A percentile compares a stretch with the other conserved stretches of the same genome.
These are phyloP conservation scores for Corythaeola cristata DNA, from an alignment of 2,113 vertebrate genomes.

Conservation along the genomic window DNA sequence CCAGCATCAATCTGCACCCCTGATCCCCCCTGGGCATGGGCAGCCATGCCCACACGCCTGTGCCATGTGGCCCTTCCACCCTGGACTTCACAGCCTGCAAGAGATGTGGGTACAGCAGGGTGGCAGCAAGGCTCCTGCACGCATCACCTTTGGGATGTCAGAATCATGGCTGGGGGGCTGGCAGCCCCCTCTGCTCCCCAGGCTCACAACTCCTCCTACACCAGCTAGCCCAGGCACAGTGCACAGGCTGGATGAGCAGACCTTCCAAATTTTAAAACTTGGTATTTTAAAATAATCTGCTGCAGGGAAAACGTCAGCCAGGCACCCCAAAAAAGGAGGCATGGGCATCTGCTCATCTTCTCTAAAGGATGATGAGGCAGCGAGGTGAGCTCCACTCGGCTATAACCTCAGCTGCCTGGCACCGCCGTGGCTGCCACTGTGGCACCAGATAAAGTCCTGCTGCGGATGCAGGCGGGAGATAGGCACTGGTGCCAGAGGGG, in stretches of 20 bases:
- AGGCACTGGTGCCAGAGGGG: not conserved
- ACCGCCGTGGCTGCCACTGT: not conserved
- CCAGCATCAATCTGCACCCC: not conserved
- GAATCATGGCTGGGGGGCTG: not conserved
- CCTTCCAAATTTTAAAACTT: not conserved
- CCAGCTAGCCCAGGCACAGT: fast-evolving
- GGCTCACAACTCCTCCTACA: not conserved
- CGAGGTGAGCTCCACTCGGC: not conserved
- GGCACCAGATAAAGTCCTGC: fast-evolving
- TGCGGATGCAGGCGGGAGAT: not conserved
- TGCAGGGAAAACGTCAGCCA: not conserved
- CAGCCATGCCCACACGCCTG: not conserved
- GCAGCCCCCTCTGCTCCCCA: not conserved
- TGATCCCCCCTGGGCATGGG: fast-evolving
- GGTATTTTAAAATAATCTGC: not conserved
- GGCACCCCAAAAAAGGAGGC: not conserved
- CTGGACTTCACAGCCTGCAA: not conserved
- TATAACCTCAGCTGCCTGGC: not conserved
- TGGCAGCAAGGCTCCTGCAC: not conserved
- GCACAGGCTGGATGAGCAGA: not conserved
- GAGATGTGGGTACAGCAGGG: not conserved
- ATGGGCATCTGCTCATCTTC: not conserved
- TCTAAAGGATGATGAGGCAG: not conserved
- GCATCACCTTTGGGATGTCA: not conserved
- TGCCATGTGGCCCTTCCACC: not conserved